These are phyloP conservation scores for Sorex maritimensis DNA, from an alignment of 2,797 vertebrate genomes.

Conservation along the genomic window DNA sequence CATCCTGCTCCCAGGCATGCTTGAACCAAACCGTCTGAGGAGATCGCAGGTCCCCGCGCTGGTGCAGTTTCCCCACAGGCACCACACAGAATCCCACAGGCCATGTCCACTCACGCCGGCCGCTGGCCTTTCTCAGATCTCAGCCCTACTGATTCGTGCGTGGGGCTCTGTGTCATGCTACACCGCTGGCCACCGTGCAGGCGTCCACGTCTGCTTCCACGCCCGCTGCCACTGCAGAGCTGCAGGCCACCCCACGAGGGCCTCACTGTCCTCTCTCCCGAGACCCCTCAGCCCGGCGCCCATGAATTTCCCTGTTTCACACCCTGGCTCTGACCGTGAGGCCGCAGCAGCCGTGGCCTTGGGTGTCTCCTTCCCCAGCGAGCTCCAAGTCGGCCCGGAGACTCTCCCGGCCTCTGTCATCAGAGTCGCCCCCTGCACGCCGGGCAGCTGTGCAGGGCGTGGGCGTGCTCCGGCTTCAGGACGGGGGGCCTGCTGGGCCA, in stretches of 20 bases:
- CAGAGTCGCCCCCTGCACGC: not conserved
- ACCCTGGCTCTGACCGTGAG: not conserved
- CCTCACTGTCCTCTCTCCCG: not conserved
- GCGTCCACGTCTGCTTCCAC: not conserved
- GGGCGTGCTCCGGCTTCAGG: no score
- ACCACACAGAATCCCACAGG: not conserved
- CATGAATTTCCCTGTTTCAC: not conserved
- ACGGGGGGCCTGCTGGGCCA: no score
- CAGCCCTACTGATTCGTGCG: not conserved
- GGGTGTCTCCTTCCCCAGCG: not conserved
- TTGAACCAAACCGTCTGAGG: slow-evolving; percentile 17
- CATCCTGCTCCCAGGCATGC: not conserved
- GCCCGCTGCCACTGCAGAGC: not conserved
- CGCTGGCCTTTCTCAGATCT: not conserved
- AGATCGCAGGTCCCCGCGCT: not conserved
- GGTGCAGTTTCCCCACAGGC: not conserved
- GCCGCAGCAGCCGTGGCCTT: not conserved
- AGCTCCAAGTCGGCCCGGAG: not conserved
- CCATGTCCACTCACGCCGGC: not conserved
- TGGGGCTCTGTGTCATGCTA: not conserved
- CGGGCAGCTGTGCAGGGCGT: no score
- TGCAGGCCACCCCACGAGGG: not conserved
- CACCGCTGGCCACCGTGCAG: no score
- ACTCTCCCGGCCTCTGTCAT: not conserved
- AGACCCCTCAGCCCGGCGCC: not conserved